phyloP scores from a whole-genome alignment of 2,113 vertebrate genomes.

The Erythrolamprus reginae region DNA sequence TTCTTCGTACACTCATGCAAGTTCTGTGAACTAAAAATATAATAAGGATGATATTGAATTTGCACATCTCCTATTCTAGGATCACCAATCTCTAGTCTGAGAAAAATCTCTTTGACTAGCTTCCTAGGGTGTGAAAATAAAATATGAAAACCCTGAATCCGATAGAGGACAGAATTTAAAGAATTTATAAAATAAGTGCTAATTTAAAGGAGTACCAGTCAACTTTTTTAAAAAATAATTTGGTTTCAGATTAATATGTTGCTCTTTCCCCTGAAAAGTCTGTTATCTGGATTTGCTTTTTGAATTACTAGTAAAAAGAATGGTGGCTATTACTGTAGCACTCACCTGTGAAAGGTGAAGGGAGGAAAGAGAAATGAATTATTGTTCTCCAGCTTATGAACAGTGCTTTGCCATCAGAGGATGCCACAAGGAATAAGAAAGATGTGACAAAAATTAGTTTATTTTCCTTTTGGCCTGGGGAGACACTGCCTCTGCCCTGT shows the following conservation, averaged over 20 bases:
- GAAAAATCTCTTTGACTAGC: neutral
- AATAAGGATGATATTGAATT: neutral
- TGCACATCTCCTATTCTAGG: neutral
- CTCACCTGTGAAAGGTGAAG: neutral
- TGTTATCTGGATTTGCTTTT: neutral
- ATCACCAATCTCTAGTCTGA: neutral
- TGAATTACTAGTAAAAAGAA: slow-evolving; percentile 16
- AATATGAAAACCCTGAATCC: neutral
- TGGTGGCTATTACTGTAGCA: neutral
- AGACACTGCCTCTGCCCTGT: neutral
- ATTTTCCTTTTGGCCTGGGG: neutral
- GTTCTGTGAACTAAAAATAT: neutral
- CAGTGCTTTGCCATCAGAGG: neutral
- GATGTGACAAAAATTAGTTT: rapidly evolving
- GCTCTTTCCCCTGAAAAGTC: neutral
- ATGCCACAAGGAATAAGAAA: neutral
- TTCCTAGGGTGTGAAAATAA: neutral
- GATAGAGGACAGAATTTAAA: neutral
- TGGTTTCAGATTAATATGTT: neutral
- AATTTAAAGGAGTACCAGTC: neutral
- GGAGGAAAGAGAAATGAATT: neutral
- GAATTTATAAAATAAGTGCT: neutral
- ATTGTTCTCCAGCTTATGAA: neutral
- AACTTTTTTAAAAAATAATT: neutral
- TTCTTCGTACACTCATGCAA: no score